These are phyloP conservation scores for Drosophila teissieri DNA, from an alignment of 1,140 invertebrate species.

Conservation along the genomic window DNA sequence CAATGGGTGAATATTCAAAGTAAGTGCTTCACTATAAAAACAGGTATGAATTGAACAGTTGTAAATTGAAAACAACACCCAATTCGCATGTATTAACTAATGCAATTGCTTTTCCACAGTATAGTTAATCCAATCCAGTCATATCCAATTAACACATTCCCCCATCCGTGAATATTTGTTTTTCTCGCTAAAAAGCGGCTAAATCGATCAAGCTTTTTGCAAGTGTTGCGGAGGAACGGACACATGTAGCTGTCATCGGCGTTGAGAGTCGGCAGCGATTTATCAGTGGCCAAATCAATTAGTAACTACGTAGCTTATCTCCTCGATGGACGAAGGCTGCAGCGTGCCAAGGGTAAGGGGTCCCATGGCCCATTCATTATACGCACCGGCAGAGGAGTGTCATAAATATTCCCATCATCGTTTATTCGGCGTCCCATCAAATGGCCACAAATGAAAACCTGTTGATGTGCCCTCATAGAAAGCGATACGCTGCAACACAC, in stretches of 20 bases:
- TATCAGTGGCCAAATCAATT: conserved; percentile 79
- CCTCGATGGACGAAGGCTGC: not conserved
- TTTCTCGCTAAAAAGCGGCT: too few relatives aligned
- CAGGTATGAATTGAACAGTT: too few relatives aligned
- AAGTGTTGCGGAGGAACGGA: conserved; percentile 35
- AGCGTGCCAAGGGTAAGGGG: not conserved
- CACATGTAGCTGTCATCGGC: conserved; percentile 67
- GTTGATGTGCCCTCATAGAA: conserved; percentile 57
- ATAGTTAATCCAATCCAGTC: not conserved
- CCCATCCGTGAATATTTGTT: not conserved
- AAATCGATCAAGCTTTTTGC: conserved; percentile 17
- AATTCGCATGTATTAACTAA: too few relatives aligned
- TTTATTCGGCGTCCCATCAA: conserved; percentile 76
- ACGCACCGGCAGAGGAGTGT: conserved; percentile 72
- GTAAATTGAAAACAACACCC: too few relatives aligned
- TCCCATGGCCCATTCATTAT: conserved; percentile 77
- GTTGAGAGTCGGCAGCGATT: conserved; percentile 60
- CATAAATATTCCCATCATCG: conserved; percentile 84
- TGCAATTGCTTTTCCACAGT: too few relatives aligned
- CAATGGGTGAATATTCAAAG: not conserved
- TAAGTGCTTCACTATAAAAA: too few relatives aligned
- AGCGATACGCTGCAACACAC: conserved; percentile 5
- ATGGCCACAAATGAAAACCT: conserved; percentile 80
- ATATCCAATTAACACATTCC: not conserved
- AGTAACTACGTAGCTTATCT: conserved; percentile 78